Evolutionary conservation across 2,888 invertebrate species (phyloP), one percentile per base, ranked within the genome.

Genomic region (Catocala sponsa): DNA sequence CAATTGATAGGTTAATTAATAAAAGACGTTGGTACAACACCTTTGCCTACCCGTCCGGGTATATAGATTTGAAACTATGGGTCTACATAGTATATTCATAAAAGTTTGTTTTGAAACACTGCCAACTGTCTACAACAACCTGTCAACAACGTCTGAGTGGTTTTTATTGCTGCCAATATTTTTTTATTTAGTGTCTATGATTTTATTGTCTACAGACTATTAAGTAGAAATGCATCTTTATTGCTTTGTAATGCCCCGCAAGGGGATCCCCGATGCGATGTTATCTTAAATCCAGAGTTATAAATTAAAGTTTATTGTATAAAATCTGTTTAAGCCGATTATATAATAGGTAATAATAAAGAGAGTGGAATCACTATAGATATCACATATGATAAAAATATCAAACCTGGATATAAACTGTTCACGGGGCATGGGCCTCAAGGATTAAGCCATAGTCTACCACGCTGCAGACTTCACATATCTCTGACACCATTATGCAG

Each of bases 121-220:
- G 76, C 64, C 72, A 72, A 44, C 42, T 25, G 50, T 72, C 55
- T 12, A 13, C 41, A 46, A 50, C 13, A 44, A 50, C 44, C 11
- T 75, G 58, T 48, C 62, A 56, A n/a, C 13, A 10, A 10, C 12
- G 44, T 54, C 25, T 55, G 53, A 38, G 32, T 58, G 41, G 53
- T 12, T 58, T 59, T 64, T 59, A 56, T 52, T 48, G 55, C 49
- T 61, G 56, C 62, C 72, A 75, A 62, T 49, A 12, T 54, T 35
- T 13, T 25, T 59, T 15, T 33, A 1, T 11, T n/a, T 62, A 53
- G 9, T 25, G 25, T 1, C 69, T 68, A 71, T 69, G 69, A 58
- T 48, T 52, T 49, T 56, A 33, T 10, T 49, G 11, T 33, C 13
- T 49, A 32, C 12, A 32, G 0, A 12, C 9, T 25, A n/a, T 12